Evolutionary conservation across 2,888 invertebrate species (phyloP).

Genomic region (Dascillus cervinus): DNA sequence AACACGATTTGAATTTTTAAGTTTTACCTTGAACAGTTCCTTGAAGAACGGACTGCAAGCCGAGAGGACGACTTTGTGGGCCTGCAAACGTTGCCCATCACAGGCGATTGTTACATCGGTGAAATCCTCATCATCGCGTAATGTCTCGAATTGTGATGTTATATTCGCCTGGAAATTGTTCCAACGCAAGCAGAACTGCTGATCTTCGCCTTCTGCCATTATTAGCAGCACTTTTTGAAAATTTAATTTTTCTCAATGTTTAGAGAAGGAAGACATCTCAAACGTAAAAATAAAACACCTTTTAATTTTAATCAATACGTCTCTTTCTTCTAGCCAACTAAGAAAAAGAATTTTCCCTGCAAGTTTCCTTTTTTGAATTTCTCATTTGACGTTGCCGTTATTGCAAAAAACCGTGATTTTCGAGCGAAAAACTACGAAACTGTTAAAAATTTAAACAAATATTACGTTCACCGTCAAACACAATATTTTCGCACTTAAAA

Average conservation of each 20-base stretch:
- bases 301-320: constrained; percentile 42
- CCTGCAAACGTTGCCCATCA: constrained; percentile 74
- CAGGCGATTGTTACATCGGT: constrained; percentile 83
- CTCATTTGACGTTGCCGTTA: no score
- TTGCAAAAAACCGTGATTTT: no score
- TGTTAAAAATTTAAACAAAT: no score
- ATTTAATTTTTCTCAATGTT: constrained; percentile 1
- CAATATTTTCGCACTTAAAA: no score
- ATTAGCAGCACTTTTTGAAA: constrained; percentile 10
- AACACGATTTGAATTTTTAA: constrained; percentile 1
- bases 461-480: no score
- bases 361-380: neutral
- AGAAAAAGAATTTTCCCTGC: constrained; percentile 39
- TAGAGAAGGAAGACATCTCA: constrained; percentile 22
- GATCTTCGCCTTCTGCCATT: constrained; percentile 55
- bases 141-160: constrained; percentile 76
- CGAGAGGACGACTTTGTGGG: constrained; percentile 78
- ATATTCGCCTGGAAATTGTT: constrained; percentile 85
- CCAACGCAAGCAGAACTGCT: constrained; percentile 86
- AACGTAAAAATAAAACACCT: constrained; percentile 38
- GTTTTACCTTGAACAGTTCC: constrained; percentile 69
- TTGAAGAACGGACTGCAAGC: constrained; percentile 86
- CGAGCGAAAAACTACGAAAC: no score
- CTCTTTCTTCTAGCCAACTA: constrained; percentile 40
- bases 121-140: constrained; percentile 80